phyloP scores from a whole-genome alignment of 2,113 vertebrate genomes.

The Sinocyclocheilus rhinocerous region DNA sequence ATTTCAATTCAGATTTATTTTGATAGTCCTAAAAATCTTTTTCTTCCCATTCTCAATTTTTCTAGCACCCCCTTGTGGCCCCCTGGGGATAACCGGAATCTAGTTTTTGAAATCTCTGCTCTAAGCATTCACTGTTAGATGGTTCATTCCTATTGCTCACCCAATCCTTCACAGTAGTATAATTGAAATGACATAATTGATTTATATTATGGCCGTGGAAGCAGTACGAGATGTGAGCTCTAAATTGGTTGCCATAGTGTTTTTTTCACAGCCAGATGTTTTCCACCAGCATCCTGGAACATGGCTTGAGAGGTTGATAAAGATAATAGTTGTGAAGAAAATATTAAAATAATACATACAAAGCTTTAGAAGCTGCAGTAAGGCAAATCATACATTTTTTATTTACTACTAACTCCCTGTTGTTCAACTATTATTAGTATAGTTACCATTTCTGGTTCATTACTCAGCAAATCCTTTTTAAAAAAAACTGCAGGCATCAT shows the following conservation, averaged over 20 bases:
- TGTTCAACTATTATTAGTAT: neutral
- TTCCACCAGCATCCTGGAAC: conserved; percentile 8
- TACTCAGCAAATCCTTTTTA: neutral
- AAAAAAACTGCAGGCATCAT: neutral
- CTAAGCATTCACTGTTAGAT: neutral
- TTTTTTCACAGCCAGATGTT: conserved; percentile 27
- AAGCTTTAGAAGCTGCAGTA: neutral
- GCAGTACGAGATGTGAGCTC: neutral
- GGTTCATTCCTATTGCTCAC: neutral
- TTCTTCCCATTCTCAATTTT: neutral
- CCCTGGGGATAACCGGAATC: neutral
- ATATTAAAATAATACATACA: neutral
- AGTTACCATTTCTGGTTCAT: neutral
- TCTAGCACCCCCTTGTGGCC: neutral
- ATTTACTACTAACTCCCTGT: neutral
- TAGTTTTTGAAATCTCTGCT: neutral
- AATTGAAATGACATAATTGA: neutral
- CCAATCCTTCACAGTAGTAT: neutral
- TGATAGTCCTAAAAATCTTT: neutral
- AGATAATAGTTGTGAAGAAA: conserved; percentile 7
- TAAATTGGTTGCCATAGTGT: conserved; percentile 1
- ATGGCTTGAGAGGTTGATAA: conserved; percentile 23
- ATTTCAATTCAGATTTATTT: neutral
- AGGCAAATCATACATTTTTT: neutral
- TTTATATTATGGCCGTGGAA: neutral